phyloP scores from a whole-genome alignment of 1,140 invertebrate genomes.

The Onthophagus taurus region DNA sequence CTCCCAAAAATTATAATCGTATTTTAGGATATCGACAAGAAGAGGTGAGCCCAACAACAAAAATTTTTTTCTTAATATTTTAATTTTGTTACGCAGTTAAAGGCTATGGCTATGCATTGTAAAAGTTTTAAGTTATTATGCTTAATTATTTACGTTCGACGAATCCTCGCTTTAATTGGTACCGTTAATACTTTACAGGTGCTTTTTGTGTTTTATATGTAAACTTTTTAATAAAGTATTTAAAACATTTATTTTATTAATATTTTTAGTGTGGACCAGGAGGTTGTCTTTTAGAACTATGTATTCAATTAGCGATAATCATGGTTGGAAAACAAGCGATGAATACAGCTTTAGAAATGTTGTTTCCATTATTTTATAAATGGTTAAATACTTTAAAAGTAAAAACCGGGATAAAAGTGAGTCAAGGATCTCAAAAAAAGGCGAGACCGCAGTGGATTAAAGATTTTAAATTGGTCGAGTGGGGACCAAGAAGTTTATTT shows the following conservation, averaged over 20 bases:
- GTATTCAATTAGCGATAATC: conserved; percentile 87
- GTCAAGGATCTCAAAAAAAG: conserved; percentile 22
- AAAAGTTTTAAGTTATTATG: too few relatives aligned
- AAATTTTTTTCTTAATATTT: too few relatives aligned
- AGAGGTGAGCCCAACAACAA: conserved; percentile 58
- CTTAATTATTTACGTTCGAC: too few relatives aligned
- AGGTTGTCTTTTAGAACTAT: conserved; percentile 85
- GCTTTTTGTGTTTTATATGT: too few relatives aligned
- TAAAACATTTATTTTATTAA: conserved; percentile 1
- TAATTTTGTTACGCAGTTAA: too few relatives aligned
- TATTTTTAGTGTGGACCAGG: conserved; percentile 62
- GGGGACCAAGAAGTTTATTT: conserved; percentile 84
- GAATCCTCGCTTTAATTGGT: too few relatives aligned
- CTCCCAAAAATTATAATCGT: conserved; percentile 67
- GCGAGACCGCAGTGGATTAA: conserved; percentile 67
- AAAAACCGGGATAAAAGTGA: conserved; percentile 40
- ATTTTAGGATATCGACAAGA: conserved; percentile 73
- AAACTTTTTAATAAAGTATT: too few relatives aligned
- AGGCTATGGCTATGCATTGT: too few relatives aligned
- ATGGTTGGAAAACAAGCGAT: conserved; percentile 96
- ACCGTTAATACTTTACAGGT: too few relatives aligned
- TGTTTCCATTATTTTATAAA: conserved; percentile 63
- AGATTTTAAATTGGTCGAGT: conserved; percentile 84
- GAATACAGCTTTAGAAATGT: conserved; percentile 78
- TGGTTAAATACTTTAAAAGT: conserved; percentile 60